Evolutionary conservation across 30 jellyfish, hydroid and myxozoan species (phyloP), one percentile per base, ranked within the genome.

Genomic region (Chrysaora quinquecirrha): DNA sequence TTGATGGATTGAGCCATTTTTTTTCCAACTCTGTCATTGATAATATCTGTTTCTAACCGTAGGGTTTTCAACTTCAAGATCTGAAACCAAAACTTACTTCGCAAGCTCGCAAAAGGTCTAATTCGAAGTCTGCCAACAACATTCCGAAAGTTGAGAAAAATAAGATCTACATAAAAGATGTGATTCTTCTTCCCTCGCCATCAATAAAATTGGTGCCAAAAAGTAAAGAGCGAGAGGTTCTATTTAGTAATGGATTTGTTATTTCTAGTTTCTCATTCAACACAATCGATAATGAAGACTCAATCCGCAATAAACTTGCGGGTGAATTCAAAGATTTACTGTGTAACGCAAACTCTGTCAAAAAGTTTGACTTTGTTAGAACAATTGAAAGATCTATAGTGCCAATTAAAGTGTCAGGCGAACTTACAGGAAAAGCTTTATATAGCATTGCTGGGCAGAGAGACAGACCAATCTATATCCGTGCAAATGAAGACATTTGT

Each of bases 321-420:
- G 58, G 16, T 6, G 58, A 16, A 9, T 43, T 43, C 58, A 43
- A 43, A 43, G 58, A 43, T 43, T 9, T 43, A 16, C 16, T 43
- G 58, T 16, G 58, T 43, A 16, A 16, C 12, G 16, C 58, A 43
- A 43, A 16, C 58, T 43, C 72, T 20, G 10, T 70, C 10, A 34
- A 27, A 19, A 70, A 70, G 19, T 70, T 70, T 70, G 82, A 70
- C 30, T 70, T 70, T 70, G 82, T 70, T 22, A 30, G 82, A 70
- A 72, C 82, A 2, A 34, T 70, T 20, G 82, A 46, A 34, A 70
- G 67, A 34, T 12, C 23, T 7, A 34, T 70, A 16, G 82, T 70
- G 2, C 64, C 64, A 16, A 70, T 70, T 28, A 70, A 70, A 70
- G 34, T 46, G 30, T 3, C 82, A 3, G 71, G 71, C n/a, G 67